Evolutionary conservation across 1,140 invertebrate genomes (phyloP).

Genomic region (Ceratosolen fusciceps): DNA sequence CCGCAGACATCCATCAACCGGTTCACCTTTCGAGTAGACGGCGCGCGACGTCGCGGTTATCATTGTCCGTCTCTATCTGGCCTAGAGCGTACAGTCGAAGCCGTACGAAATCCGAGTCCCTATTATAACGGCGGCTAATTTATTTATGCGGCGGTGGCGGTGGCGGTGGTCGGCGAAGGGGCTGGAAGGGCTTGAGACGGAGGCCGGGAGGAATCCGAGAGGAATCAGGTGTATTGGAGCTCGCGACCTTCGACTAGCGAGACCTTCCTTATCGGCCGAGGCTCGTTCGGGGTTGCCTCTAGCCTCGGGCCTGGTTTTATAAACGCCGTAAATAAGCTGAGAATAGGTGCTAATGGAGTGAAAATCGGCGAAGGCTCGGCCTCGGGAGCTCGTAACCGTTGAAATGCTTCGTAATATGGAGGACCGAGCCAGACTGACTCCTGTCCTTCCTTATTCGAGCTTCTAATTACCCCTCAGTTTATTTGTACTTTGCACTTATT

Average conservation of each 20-base stretch:
- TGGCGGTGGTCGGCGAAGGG: too few relatives aligned
- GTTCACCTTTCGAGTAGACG: conserved; percentile 14
- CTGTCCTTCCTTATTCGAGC: background rate
- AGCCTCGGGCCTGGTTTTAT: background rate
- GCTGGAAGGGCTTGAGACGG: too few relatives aligned
- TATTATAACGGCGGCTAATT: background rate
- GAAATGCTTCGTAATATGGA: background rate
- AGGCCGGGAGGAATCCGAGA: too few relatives aligned
- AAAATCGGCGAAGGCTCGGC: background rate
- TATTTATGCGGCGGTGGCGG: too few relatives aligned
- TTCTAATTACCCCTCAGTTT: background rate
- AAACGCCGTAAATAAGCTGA: conserved; percentile 15
- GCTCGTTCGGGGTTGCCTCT: background rate
- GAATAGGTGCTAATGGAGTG: conserved; percentile 22
- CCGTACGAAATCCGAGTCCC: background rate
- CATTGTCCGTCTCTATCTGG: conserved; percentile 22
- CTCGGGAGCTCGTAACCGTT: background rate
- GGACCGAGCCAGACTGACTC: background rate
- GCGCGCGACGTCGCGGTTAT: background rate
- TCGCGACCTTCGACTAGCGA: background rate
- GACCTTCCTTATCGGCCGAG: conserved; percentile 23
- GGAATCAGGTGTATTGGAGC: background rate
- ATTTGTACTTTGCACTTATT: background rate
- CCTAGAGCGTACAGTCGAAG: background rate
- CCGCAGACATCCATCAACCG: conserved; percentile 65